These are phyloP conservation scores for Homarus gammarus DNA, from an alignment of 2,888 invertebrate species.

Conservation along the genomic window DNA sequence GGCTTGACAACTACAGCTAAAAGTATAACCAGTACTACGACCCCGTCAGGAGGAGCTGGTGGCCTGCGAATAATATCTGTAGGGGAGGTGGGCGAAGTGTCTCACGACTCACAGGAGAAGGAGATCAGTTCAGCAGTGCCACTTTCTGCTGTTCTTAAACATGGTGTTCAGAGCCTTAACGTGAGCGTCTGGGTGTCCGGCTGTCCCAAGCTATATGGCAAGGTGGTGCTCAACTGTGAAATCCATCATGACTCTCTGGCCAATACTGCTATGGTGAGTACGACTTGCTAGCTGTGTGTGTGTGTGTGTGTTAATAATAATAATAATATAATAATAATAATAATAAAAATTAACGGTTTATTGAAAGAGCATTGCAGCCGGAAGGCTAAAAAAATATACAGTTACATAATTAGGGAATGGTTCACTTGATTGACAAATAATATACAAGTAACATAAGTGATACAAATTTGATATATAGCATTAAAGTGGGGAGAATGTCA, in stretches of 20 bases:
- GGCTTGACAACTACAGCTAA: slow-evolving; percentile 21
- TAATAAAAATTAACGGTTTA: no score
- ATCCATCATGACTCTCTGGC: slow-evolving; percentile 31
- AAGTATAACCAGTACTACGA: background rate
- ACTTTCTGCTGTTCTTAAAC: slow-evolving; percentile 46
- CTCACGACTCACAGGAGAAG: slow-evolving; percentile 26
- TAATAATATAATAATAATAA: no score
- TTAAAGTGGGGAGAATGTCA: no score
- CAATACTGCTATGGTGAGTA: slow-evolving; percentile 42
- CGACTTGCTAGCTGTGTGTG: no score
- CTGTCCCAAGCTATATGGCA: slow-evolving; percentile 54
- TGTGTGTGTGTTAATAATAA: no score
- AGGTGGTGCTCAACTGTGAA: slow-evolving; percentile 57
- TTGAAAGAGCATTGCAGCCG: no score
- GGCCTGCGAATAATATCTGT: slow-evolving; percentile 42
- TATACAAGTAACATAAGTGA: no score
- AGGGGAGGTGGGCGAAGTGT: slow-evolving; percentile 63
- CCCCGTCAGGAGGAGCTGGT: background rate
- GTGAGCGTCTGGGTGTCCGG: slow-evolving; percentile 59
- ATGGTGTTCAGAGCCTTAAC: slow-evolving; percentile 58
- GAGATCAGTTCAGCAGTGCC: background rate
- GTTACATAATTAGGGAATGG: no score
- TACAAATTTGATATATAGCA: no score
- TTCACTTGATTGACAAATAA: no score
- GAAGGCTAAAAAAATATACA: no score